These are phyloP conservation scores for Heliconius nattereri DNA, from an alignment of 1,140 invertebrate genomes.

Conservation along the genomic window DNA sequence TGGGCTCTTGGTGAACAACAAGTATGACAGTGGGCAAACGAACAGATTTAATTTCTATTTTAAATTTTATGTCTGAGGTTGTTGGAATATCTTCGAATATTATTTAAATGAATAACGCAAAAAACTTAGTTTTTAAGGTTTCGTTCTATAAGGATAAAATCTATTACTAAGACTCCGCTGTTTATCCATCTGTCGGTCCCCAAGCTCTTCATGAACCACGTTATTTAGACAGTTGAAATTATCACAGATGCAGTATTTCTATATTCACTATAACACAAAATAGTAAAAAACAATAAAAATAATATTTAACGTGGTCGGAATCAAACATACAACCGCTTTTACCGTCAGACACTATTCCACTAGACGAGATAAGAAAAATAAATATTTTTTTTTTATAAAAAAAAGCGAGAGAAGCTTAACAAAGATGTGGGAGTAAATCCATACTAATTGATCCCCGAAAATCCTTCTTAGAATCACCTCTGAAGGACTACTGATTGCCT, in stretches of 20 bases:
- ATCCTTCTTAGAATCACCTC: slow-evolving; percentile 25
- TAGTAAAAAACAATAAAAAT: too few relatives aligned
- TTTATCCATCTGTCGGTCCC: too few relatives aligned
- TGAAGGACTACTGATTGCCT: slow-evolving; percentile 11
- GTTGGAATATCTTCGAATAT: neutral
- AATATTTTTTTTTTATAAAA: neutral
- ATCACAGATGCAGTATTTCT: too few relatives aligned
- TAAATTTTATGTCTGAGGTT: neutral
- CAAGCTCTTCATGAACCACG: too few relatives aligned
- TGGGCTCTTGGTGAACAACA: neutral
- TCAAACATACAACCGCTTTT: neutral
- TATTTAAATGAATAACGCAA: neutral
- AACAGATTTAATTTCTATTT: neutral
- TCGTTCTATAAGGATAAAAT: too few relatives aligned
- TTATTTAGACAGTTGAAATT: too few relatives aligned
- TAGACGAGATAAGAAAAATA: neutral
- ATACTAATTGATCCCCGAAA: slow-evolving; percentile 12
- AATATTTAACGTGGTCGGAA: too few relatives aligned
- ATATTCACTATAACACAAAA: too few relatives aligned
- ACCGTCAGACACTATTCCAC: neutral
- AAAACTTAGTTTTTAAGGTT: neutral
- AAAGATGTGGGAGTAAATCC: neutral
- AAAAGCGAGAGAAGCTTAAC: slow-evolving; percentile 1
- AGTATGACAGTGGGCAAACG: neutral
- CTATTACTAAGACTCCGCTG: too few relatives aligned